Percentiles rank a stretch among this genome's conserved stretches.
These are phyloP conservation scores for Acropternis orthonyx DNA, from an alignment of 2,797 vertebrate species.

Conservation along the genomic window DNA sequence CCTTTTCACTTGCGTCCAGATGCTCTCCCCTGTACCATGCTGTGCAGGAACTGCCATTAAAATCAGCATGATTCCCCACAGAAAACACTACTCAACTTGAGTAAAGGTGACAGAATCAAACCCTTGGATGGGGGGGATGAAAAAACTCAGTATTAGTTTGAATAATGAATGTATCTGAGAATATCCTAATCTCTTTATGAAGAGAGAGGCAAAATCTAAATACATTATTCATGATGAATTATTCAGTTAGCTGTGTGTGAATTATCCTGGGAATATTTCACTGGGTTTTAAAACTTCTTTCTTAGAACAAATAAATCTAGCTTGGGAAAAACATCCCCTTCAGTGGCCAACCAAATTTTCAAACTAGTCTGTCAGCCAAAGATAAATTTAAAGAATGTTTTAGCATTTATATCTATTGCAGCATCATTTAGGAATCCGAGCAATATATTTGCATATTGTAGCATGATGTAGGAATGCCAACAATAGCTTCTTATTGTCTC, in stretches of 20 bases:
- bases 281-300: constrained; percentile 50
- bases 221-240: constrained; percentile 65
- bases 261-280: constrained; percentile 56
- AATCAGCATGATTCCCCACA: constrained; percentile 10
- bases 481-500: constrained; percentile 21
- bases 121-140: not conserved
- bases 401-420: not conserved
- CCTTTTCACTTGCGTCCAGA: constrained; percentile 40
- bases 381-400: not conserved
- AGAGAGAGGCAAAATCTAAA: constrained; percentile 53
- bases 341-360: constrained; percentile 7
- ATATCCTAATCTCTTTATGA: constrained; percentile 64
- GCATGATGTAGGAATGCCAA: not conserved
- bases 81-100: constrained; percentile 14
- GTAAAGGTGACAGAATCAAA: constrained; percentile 40
- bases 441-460: not conserved
- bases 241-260: constrained; percentile 63
- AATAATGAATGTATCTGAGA: constrained; percentile 66
- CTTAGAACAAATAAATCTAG: constrained; percentile 41
- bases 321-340: constrained; percentile 31
- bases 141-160: constrained; percentile 48
- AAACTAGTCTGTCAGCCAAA: constrained; percentile 3
- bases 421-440: not conserved
- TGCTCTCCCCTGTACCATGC: not conserved
- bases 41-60: constrained; percentile 22